These are phyloP conservation scores for Hypercompe scribonia DNA, from an alignment of 2,888 invertebrate species.

Conservation along the genomic window DNA sequence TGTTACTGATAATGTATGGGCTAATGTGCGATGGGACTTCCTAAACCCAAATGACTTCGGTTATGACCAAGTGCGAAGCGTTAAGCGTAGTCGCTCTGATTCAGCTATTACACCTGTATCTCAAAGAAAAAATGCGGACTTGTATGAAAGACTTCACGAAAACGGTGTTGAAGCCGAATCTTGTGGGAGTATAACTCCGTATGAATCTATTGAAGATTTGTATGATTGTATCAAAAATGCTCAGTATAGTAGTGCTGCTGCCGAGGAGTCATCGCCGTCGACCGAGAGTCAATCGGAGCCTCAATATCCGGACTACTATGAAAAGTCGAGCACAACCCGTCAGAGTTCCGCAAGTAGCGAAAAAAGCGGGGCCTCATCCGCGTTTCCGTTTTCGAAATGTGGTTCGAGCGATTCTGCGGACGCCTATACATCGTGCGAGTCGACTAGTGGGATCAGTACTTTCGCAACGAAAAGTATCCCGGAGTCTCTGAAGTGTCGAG, in stretches of 20 bases:
- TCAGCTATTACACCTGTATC: slow-evolving; percentile 79
- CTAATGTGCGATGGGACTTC: slow-evolving; percentile 82
- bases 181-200: slow-evolving; percentile 81
- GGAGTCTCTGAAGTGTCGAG: slow-evolving; percentile 74
- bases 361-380: slow-evolving; percentile 82
- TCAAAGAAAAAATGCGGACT: slow-evolving; percentile 75
- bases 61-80: slow-evolving; percentile 78
- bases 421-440: slow-evolving; percentile 81
- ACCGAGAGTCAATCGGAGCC: slow-evolving; percentile 80
- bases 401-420: slow-evolving; percentile 82
- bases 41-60: slow-evolving; percentile 81
- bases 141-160: slow-evolving; percentile 77
- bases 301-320: slow-evolving; percentile 78
- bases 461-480: slow-evolving; percentile 74
- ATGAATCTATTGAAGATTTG: slow-evolving; percentile 83
- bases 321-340: slow-evolving; percentile 75
- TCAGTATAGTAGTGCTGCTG: slow-evolving; percentile 74
- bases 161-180: slow-evolving; percentile 76
- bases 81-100: slow-evolving; percentile 81
- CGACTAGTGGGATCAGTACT: slow-evolving; percentile 79
- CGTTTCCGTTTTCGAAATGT: slow-evolving; percentile 84
- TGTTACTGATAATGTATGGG: slow-evolving; percentile 81
- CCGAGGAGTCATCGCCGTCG: slow-evolving; percentile 78
- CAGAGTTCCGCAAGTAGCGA: slow-evolving; percentile 82
- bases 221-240: slow-evolving; percentile 83